Evolutionary conservation across 2,888 invertebrate species (phyloP).

Genomic region (Vanessa cardui): DNA sequence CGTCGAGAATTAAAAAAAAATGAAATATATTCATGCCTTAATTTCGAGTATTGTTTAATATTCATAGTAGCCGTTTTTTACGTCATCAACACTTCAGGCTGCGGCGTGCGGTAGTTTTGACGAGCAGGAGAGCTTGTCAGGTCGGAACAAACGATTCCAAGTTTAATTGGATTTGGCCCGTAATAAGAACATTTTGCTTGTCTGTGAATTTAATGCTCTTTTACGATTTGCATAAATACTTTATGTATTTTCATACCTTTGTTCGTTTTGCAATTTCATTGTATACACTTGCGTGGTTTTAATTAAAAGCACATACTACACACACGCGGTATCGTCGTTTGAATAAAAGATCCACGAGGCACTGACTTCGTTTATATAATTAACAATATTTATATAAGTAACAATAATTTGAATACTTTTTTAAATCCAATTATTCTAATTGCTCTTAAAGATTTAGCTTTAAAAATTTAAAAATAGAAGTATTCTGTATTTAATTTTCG

Average conservation of each 20-base stretch:
- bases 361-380: no score
- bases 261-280: slow-evolving; percentile 13
- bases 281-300: not conserved
- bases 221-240: slow-evolving; percentile 10
- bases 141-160: slow-evolving; percentile 30
- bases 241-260: slow-evolving; percentile 9
- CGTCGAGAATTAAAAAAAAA: not conserved
- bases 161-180: slow-evolving; percentile 36
- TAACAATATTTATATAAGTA: no score
- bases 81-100: slow-evolving; percentile 24
- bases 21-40: slow-evolving; percentile 5
- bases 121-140: slow-evolving; percentile 19
- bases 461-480: not conserved
- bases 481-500: not conserved
- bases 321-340: no score
- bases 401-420: no score
- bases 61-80: slow-evolving; percentile 26
- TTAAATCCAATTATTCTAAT: not conserved
- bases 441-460: not conserved
- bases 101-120: slow-evolving; percentile 22
- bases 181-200: slow-evolving; percentile 29
- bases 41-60: slow-evolving; percentile 22
- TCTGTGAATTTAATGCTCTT: slow-evolving; percentile 26
- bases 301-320: not conserved
- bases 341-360: no score